Percentiles rank a stretch among this genome's conserved stretches.
Evolutionary conservation across 2,888 invertebrate genomes (phyloP).

Genomic region (Volucella inanis): DNA sequence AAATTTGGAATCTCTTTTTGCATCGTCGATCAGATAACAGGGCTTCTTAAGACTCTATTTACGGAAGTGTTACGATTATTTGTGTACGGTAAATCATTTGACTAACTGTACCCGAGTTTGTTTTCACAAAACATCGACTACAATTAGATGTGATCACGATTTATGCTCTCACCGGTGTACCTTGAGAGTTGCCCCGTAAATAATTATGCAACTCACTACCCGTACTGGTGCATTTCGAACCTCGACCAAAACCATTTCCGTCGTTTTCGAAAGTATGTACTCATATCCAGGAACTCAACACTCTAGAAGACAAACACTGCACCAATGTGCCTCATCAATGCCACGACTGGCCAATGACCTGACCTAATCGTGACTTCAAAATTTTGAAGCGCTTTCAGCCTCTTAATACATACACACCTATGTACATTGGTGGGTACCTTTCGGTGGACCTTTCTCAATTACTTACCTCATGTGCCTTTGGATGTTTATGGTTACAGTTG

Average conservation of each 20-base stretch:
- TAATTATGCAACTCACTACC: slow-evolving; percentile 59
- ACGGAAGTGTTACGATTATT: neutral
- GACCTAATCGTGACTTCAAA: slow-evolving; percentile 61
- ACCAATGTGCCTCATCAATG: slow-evolving; percentile 28
- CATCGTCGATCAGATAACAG: too few relatives aligned
- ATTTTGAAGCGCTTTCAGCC: neutral
- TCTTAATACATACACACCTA: neutral
- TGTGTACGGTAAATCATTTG: slow-evolving; percentile 6
- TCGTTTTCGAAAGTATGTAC: slow-evolving; percentile 13
- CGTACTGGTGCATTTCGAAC: neutral
- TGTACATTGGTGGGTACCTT: neutral
- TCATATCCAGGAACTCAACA: slow-evolving; percentile 35
- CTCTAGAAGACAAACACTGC: neutral
- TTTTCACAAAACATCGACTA: slow-evolving; percentile 25
- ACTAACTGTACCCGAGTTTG: slow-evolving; percentile 8
- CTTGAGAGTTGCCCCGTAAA: slow-evolving; percentile 47
- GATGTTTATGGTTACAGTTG: slow-evolving; percentile 87
- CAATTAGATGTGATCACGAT: slow-evolving; percentile 59
- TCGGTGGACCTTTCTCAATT: slow-evolving; percentile 3
- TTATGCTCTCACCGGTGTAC: slow-evolving; percentile 49
- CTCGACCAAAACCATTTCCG: slow-evolving; percentile 33
- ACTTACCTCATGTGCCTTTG: slow-evolving; percentile 87
- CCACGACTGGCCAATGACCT: slow-evolving; percentile 58
- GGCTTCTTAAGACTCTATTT: neutral
- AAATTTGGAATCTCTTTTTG: too few relatives aligned